These are phyloP conservation scores for Pelochelys cantorii DNA, from an alignment of 2,797 vertebrate species.

Conservation along the genomic window DNA sequence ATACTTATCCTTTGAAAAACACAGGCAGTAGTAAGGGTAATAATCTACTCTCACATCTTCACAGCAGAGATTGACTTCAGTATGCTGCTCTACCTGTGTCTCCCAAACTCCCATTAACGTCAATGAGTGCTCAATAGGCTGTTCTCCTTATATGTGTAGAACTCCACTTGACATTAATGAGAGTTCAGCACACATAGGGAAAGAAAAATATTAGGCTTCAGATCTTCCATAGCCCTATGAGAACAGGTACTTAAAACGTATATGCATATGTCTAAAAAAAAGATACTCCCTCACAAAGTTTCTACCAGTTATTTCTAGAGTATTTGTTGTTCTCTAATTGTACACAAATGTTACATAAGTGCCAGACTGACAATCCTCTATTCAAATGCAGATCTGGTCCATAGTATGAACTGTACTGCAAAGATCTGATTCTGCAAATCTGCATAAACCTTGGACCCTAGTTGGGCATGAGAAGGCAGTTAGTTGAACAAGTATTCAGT, in stretches of 20 bases:
- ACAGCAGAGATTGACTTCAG: not conserved
- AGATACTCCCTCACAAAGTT: not conserved
- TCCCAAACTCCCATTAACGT: not conserved
- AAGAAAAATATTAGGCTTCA: not conserved
- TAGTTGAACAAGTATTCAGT: not conserved
- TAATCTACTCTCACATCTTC: not conserved
- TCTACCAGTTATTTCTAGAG: not conserved
- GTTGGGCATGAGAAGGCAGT: not conserved
- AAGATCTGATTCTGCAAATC: fast-evolving
- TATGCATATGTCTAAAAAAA: not conserved
- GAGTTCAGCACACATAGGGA: not conserved
- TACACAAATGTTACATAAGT: not conserved
- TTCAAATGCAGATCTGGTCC: not conserved
- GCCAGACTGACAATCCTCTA: not conserved
- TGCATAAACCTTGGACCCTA: not conserved
- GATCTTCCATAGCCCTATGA: not conserved
- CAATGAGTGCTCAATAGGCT: not conserved
- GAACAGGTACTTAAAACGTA: not conserved
- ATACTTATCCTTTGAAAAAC: not conserved
- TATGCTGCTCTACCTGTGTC: not conserved
- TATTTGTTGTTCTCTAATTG: not conserved
- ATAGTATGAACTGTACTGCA: not conserved
- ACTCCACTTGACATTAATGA: not conserved
- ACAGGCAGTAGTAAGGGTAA: not conserved
- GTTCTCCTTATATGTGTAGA: not conserved